Evolutionary conservation across 2,113 vertebrate species (phyloP), one percentile per base, ranked within the genome.

Genomic region (Gulo gulo): DNA sequence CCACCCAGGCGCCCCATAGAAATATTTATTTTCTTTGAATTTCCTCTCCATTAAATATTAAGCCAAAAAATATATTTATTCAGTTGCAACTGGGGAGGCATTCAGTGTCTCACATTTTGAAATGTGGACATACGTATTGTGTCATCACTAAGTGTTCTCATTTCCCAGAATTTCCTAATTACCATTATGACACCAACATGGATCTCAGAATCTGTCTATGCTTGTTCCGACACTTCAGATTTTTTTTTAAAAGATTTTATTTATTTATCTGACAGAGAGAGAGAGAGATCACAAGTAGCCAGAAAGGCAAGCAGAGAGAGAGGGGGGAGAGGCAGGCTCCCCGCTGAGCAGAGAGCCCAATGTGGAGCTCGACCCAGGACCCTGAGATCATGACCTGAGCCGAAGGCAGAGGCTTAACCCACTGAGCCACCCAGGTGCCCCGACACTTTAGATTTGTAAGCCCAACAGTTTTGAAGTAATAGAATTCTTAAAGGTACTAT

Each of bases 11-110:
- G 52, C 15, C 52, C 52, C 52, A 73, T 50, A 93, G 47, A 85
- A 81, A 50, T 84, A 65, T 29, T 63, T 71, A 26, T 89, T 84
- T 55, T 18, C 26, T 91, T 78, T 83, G 36, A 45, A n/a, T 88
- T 71, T 76, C 52, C 50, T 59, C 14, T 9, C 21, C 65, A 76
- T 76, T 59, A 61, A 82, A 45, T 36, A 85, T 59, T 76, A 76
- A 94, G 31, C 7, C 15, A 63, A 73, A 92, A 71, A 26, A 9
- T 47, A 4, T 8, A 42, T 94, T 36, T 61, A 73, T 39, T 80
- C 0, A 12, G 7, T 61, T 93, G 16, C 6, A 45, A 63, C 0
- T 42, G 52, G n/a, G 16, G 26, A 69, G 0, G 15, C 29, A 76
- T 24, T 71, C 47, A 20, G 1, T 47, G 16, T 15, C 18, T 85